Base-by-base conservation (phyloP, 53 echinoderm and acorn worm species). In the Apostichopus leukothele region DNA sequence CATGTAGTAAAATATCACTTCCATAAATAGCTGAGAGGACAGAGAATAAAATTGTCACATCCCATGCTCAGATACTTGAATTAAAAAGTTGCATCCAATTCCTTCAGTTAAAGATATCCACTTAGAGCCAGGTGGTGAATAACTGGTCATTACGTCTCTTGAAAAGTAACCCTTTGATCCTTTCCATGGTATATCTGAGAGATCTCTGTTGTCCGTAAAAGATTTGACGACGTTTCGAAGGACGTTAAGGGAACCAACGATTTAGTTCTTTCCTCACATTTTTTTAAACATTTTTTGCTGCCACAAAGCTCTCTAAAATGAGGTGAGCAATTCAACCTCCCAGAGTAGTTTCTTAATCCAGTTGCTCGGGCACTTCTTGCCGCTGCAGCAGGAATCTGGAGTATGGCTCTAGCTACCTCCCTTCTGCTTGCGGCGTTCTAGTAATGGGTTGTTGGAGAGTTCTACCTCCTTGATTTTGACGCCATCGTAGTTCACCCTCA, bases 401-500 rank as follows among this genome's bases (percentile, higher is more conserved):
- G 39, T 16, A n/a, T 4, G 0, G 71, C 20, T 71, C 66, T 85
- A 68, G 51, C 85, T 85, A 18, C 85, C 85, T 67, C 59, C 88
- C 81, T 98, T 98, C 78, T 90, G 88, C 55, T 93, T 78, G 85
- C 98, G 92, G 83, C 96, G 96, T 88, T 89, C 76, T 19, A 98
- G 94, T 18, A 98, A 89, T 5, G 95, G 95, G 88, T 98, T 98
- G 60, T 94, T 88, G 10, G 98, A 90, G 26, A 89, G 71, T 53
- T 86, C 89, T 12, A 98, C 93, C 0, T 96, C 96, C 88, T 98
- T 98, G 61, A 98, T 98, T 53, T 89, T 89, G 75, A 95, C 88
- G 78, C 93, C 92, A 88, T 98, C 98, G 25, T 94, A 93, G 90
- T 96, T 94, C 5, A 98, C 98, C 76, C 98, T 88, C 95, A 98